phyloP scores from a whole-genome alignment of 30 jellyfish, hydroid and myxozoan genomes.

The Clytia hemisphaerica region DNA sequence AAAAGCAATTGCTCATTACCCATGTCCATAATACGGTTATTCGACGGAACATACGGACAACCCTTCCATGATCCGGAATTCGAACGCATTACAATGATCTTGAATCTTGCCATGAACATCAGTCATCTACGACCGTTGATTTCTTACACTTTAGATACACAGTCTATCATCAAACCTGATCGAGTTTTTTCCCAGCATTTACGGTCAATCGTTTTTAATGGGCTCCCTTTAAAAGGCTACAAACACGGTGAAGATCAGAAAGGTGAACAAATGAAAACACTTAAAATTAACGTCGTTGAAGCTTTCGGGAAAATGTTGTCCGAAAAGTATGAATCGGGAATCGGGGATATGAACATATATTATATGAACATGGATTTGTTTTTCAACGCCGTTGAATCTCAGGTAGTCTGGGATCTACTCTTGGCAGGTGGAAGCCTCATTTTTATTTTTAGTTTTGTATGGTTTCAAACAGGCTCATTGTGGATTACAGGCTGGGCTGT shows the following conservation, averaged over 20 bases:
- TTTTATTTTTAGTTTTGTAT: slow-evolving; percentile 72
- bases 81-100: slow-evolving; percentile 20
- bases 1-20: slow-evolving; percentile 51
- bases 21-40: slow-evolving; percentile 54
- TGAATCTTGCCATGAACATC: slow-evolving; percentile 49
- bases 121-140: slow-evolving; percentile 54
- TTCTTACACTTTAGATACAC: slow-evolving; percentile 65
- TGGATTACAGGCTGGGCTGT: slow-evolving; percentile 96
- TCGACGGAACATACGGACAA: slow-evolving; percentile 66
- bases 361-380: slow-evolving; percentile 65
- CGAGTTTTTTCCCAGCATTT: slow-evolving; percentile 44
- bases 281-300: slow-evolving; percentile 28
- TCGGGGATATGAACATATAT: slow-evolving; percentile 57
- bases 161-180: slow-evolving; percentile 18
- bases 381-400: slow-evolving; percentile 78
- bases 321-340: slow-evolving; percentile 46
- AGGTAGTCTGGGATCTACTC: slow-evolving; percentile 73
- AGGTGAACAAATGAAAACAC: slow-evolving; percentile 39
- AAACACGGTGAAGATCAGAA: slow-evolving; percentile 66
- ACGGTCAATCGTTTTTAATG: slow-evolving; percentile 70
- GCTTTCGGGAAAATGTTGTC: slow-evolving; percentile 62
- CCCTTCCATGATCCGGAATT: slow-evolving; percentile 60
- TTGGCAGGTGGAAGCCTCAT: slow-evolving; percentile 91
- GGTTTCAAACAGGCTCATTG: slow-evolving; percentile 91
- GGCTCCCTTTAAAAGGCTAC: slow-evolving; percentile 78